Evolutionary conservation across 2,888 invertebrate species (phyloP), one percentile per base, ranked within the genome.

Genomic region (Apocheima hispidaria): DNA sequence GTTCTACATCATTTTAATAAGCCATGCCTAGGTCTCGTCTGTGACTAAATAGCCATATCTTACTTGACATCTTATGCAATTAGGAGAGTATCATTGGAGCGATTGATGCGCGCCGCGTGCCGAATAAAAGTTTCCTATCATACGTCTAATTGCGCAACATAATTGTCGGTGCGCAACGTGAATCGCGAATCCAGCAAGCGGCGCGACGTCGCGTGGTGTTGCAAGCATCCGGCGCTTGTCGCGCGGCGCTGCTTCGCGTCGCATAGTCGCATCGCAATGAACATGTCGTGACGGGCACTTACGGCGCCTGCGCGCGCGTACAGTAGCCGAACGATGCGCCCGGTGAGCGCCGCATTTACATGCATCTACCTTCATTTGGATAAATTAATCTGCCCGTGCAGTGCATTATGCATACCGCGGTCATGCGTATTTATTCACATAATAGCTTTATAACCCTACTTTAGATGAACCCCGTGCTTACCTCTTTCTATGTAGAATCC

Each of bases 61-160:
- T 36, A 23, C 26, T 56, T 33, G 44, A 65, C n/a, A 59, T 69
- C 76, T 87, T 86, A 84, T 84, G 83, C 78, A 87, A 88, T 84
- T 84, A 79, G 77, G 77, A 66, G 81, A 80, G 78, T 70, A 72
- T 69, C 73, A 58, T 16, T 52, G 69, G 58, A 46, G 70, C 67
- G 69, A 71, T 70, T 69, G 63, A 61, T 46, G 62, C 61, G 65
- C 63, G 66, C 71, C 74, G 77, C 73, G 73, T 65, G 71, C 70
- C 70, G 84, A 82, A 84, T 84, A 78, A 71, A 82, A 75, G 70
- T 77, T 73, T 71, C 59, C 66, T 70, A 75, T 51, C 40, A 73
- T 71, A 75, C 77, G 77, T 78, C 77, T 74, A 77, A 75, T 85
- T 86, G 82, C 83, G 84, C 80, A 87, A 88, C 64, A 66, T 84